A percentile compares a stretch with the other conserved stretches of the same genome.
Conservation (phyloP, 2,888 invertebrate genomes). For the Andrena dorsata region DNA sequence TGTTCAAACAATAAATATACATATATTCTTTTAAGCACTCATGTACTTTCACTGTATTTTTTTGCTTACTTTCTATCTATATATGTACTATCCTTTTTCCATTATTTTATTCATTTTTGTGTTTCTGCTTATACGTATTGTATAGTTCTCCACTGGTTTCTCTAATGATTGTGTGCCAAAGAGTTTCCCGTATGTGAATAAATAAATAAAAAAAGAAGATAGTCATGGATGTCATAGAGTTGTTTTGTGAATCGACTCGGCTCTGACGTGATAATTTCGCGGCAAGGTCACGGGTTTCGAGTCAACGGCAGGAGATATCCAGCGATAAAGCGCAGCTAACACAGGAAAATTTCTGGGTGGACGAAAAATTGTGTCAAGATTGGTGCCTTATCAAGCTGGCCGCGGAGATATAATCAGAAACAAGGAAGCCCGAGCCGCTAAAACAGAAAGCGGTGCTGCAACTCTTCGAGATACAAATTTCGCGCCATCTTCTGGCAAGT, state of each 20-base stretch:
- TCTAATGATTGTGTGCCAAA: too few species aligned
- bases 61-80: too few species aligned
- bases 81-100: too few species aligned
- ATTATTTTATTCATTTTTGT: too few species aligned
- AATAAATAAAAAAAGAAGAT: too few species aligned
- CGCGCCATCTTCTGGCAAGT: background rate
- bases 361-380: background rate
- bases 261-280: conserved; percentile 12
- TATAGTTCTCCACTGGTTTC: too few species aligned
- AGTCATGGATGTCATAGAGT: background rate
- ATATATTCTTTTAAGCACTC: too few species aligned
- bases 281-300: conserved; percentile 23
- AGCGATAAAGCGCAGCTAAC: background rate
- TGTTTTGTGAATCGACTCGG: conserved; percentile 1
- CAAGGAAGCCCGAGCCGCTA: background rate
- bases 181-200: too few species aligned
- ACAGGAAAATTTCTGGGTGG: conserved; percentile 6
- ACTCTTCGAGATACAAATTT: background rate
- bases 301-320: conserved; percentile 33
- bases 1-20: too few species aligned
- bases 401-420: background rate
- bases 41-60: too few species aligned
- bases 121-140: too few species aligned
- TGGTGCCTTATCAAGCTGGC: background rate
- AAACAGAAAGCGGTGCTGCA: background rate